A percentile compares a stretch with the other conserved stretches of the same genome.
phyloP scores from a whole-genome alignment of 2,797 vertebrate species.

The Schizothorax lantsangensis region DNA sequence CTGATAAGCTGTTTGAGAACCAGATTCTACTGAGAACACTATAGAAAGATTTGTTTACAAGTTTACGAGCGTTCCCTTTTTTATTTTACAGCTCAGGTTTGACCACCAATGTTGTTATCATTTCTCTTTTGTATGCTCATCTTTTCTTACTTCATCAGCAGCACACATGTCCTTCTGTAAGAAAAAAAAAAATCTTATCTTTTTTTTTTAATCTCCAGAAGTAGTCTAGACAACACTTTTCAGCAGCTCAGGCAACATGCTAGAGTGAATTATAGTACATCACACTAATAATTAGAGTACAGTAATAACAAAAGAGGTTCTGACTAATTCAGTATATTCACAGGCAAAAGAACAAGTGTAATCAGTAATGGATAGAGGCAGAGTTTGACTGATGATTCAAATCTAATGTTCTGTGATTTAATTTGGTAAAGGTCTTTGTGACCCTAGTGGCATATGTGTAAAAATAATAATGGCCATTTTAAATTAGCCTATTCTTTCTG shows the following conservation, averaged over 20 bases:
- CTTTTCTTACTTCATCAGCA: background rate
- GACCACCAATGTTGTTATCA: background rate
- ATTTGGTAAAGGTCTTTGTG: background rate
- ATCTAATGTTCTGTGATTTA: conserved; percentile 4
- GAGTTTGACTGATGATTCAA: conserved; percentile 3
- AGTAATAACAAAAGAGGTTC: background rate
- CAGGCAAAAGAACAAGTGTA: conserved; percentile 58
- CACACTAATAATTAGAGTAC: conserved; percentile 69
- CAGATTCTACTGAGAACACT: background rate
- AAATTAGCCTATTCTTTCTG: conserved; percentile 23
- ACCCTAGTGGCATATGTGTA: conserved; percentile 28
- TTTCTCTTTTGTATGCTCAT: background rate
- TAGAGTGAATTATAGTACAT: conserved; percentile 78
- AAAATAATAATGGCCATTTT: conserved; percentile 9
- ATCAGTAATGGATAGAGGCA: background rate
- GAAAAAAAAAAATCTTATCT: conserved; percentile 75
- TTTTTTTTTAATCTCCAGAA: conserved; percentile 63
- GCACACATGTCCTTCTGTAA: conserved; percentile 62
- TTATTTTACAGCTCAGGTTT: background rate
- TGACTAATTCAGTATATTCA: conserved; percentile 15
- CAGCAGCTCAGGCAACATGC: conserved; percentile 79
- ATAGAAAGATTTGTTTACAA: background rate
- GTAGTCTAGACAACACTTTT: conserved; percentile 53
- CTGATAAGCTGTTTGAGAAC: background rate
- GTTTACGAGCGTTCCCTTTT: background rate